A percentile compares a stretch with the other conserved stretches of the same genome.
phyloP scores from a whole-genome alignment of 2,888 invertebrate genomes.

The Drosophila sordidula region DNA sequence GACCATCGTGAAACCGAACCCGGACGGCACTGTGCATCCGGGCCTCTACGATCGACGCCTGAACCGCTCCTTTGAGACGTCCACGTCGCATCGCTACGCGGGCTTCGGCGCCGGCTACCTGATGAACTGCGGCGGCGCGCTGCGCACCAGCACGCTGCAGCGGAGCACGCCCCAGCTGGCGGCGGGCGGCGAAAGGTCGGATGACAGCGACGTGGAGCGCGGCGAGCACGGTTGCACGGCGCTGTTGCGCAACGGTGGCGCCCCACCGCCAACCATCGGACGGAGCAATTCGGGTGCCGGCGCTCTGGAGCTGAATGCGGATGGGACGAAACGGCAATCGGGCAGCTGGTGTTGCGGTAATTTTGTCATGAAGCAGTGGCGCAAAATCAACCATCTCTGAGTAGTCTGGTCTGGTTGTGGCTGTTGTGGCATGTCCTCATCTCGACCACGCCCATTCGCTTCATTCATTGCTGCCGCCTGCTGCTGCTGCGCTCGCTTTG shows the following conservation, averaged over 20 bases:
- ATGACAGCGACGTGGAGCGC: constrained; percentile 73
- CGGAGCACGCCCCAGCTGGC: constrained; percentile 84
- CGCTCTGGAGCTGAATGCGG: constrained; percentile 65
- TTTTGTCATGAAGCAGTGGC: constrained; percentile 91
- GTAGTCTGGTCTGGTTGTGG: constrained; percentile 40
- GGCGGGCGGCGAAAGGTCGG: constrained; percentile 64
- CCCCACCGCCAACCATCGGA: background rate
- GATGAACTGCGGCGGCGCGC: constrained; percentile 72
- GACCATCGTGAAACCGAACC: constrained; percentile 68
- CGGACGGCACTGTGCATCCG: constrained; percentile 61
- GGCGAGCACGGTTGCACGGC: constrained; percentile 43
- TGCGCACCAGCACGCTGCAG: constrained; percentile 82
- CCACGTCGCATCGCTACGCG: constrained; percentile 80
- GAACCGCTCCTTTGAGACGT: constrained; percentile 85
- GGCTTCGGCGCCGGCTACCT: constrained; percentile 81
- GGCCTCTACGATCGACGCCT: constrained; percentile 84
- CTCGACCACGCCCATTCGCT: constrained; percentile 29
- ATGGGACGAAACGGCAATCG: constrained; percentile 81
- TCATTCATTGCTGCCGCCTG: constrained; percentile 49
- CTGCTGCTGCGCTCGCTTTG: constrained; percentile 58
- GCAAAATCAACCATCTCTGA: constrained; percentile 91
- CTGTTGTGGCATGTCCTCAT: constrained; percentile 51
- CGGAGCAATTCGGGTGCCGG: constrained; percentile 1
- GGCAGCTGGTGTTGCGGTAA: constrained; percentile 91
- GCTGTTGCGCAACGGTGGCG: constrained; percentile 50